Evolutionary conservation across 2,797 vertebrate genomes (phyloP), one percentile per base, ranked within the genome.

Genomic region (Anabacerthia variegaticeps): DNA sequence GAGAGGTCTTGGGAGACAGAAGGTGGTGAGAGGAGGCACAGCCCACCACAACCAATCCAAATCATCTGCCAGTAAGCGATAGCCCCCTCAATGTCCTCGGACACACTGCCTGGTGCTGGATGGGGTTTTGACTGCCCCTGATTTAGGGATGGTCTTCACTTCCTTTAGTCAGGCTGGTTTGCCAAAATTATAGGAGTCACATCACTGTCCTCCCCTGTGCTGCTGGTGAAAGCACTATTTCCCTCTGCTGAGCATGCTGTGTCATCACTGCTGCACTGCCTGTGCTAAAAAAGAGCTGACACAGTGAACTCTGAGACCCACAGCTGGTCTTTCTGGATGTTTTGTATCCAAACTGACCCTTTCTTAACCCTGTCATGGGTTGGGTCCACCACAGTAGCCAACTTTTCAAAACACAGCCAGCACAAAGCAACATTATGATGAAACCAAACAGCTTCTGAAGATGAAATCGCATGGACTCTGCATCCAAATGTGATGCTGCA

Each of bases 371-470:
- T 75, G 14, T 56, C 65, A 48, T 37, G 81, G 86, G 68, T 4
- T 83, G 77, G 51, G 72, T 89, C 72, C 68, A 75, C 34, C 84
- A 77, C 75, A 83, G 93, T 55, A 91, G 84, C 61, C 78, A 93
- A 78, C 37, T 80, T 87, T 54, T 87, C 81, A 67, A 83, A 95
- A 80, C 74, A 72, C 52, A 88, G 32, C 58, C 36, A 52, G 84
- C 46, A 71, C 61, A 89, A 68, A 80, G 59, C 69, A 91, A 59
- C 2, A 7, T 28, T 81, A 37, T 73, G 68, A 75, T 39, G 66
- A 93, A 76, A 63, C 43, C 41, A 75, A 88, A 54, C 36, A 51
- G 92, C 83, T 95, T 75, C 93, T 95, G 93, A 52, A 78, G 85
- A 55, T 63, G 83, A 81, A 92, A 75, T 88, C 79, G 66, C 76